Conservation (phyloP, 2,113 vertebrate species). For the Piaya cayana region DNA sequence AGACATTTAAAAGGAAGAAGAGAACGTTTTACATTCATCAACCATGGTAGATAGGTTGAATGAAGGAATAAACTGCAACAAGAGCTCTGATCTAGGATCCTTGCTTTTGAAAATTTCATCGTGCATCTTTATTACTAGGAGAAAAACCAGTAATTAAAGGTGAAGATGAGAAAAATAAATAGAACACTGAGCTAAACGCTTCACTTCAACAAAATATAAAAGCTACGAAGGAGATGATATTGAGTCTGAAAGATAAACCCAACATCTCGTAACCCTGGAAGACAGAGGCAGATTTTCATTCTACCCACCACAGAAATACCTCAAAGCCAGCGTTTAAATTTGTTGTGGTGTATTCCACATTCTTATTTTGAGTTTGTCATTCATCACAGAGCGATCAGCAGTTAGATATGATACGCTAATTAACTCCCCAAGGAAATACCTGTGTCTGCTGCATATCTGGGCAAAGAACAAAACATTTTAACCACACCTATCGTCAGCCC, state of each 20-base stretch:
- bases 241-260: background rate
- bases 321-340: conserved; percentile 47
- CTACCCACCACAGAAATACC: conserved; percentile 35
- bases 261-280: conserved; percentile 9
- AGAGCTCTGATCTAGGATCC: background rate
- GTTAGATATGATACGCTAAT: conserved; percentile 58
- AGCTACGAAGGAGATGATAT: conserved; percentile 12
- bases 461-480: conserved; percentile 45
- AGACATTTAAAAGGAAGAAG: background rate
- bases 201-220: conserved; percentile 8
- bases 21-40: background rate
- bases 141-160: conserved; percentile 15
- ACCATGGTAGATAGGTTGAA: background rate
- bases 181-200: conserved; percentile 16
- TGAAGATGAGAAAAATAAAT: background rate
- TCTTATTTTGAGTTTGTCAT: conserved; percentile 58
- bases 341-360: conserved; percentile 39
- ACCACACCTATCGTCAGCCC: conserved; percentile 40
- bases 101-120: background rate
- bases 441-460: conserved; percentile 24
- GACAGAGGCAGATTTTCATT: conserved; percentile 39
- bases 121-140: background rate
- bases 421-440: conserved; percentile 58
- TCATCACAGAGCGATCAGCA: conserved; percentile 34
- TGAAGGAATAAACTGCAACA: background rate